Conservation (phyloP, 2,113 vertebrate species). For the Merops nubicus region DNA sequence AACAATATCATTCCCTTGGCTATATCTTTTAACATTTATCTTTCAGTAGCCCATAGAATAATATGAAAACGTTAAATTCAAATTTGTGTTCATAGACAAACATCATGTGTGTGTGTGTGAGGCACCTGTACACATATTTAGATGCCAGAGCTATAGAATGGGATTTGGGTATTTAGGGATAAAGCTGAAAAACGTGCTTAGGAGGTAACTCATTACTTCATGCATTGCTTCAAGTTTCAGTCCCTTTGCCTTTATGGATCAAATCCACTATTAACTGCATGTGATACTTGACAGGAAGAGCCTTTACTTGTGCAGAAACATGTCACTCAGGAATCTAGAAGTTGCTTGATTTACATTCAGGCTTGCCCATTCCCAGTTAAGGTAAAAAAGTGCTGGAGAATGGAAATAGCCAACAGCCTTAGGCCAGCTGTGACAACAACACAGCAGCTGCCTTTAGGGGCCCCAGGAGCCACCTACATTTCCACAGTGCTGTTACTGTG, state of each 20-base stretch:
- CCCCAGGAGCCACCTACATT: not conserved
- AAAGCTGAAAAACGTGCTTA: not conserved
- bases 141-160: not conserved
- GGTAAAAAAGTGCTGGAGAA: not conserved
- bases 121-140: not conserved
- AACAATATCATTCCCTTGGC: not conserved
- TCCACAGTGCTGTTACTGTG: not conserved
- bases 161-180: not conserved
- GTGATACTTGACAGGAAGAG: not conserved
- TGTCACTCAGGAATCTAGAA: not conserved
- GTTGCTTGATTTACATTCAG: not conserved
- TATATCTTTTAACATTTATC: not conserved
- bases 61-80: not conserved
- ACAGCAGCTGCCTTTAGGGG: not conserved
- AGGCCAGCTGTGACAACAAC: not conserved
- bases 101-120: rapidly evolving
- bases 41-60: not conserved
- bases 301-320: not conserved
- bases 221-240: not conserved
- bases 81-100: not conserved
- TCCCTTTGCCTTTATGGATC: not conserved
- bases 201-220: not conserved
- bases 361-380: not conserved
- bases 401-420: not conserved
- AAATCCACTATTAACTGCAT: not conserved